These are phyloP conservation scores for Oscheius sp. DNA, from an alignment of 2,888 invertebrate genomes.

Conservation along the genomic window DNA sequence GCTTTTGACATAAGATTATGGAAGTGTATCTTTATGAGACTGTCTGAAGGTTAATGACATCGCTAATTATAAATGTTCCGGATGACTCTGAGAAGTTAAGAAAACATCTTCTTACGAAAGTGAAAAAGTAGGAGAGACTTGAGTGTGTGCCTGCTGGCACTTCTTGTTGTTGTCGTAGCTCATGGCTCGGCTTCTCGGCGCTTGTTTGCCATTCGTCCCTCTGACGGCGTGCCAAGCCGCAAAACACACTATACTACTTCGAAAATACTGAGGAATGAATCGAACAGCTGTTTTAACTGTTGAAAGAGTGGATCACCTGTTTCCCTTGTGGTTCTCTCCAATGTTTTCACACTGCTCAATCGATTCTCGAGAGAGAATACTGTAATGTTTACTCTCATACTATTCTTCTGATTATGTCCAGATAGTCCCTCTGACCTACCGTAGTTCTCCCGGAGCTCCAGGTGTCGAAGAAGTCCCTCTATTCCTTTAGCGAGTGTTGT, in stretches of 20 bases:
- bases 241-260: neutral
- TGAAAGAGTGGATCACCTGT: no score
- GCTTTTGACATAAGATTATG: no score
- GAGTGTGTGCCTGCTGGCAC: neutral
- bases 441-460: neutral
- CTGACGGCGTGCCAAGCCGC: neutral
- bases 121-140: no score
- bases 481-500: conserved; percentile 14
- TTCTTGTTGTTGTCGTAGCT: neutral
- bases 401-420: neutral
- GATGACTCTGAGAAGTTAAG: no score
- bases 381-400: conserved; percentile 16
- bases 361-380: conserved; percentile 17
- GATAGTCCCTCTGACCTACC: neutral
- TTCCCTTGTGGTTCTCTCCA: neutral
- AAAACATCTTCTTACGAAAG: no score
- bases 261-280: neutral
- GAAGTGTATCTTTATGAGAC: no score
- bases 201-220: neutral
- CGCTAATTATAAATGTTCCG: no score
- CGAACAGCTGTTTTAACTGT: neutral
- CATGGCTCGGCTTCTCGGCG: neutral
- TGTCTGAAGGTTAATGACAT: no score
- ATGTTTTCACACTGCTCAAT: conserved; percentile 23
- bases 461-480: neutral